phyloP scores from a whole-genome alignment of 1,140 invertebrate species.

The Plodia interpunctella region DNA sequence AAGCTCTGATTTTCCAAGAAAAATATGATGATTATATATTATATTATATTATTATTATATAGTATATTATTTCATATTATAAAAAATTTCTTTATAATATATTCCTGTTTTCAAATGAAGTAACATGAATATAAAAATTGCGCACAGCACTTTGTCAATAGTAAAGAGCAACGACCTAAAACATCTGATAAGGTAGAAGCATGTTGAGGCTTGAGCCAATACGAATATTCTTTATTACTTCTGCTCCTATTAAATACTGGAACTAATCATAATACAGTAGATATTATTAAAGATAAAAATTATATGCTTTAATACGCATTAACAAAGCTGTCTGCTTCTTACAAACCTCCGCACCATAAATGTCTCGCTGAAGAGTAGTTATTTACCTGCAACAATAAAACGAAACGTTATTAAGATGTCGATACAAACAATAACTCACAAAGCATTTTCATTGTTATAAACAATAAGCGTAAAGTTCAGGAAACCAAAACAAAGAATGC shows the following conservation, averaged over 20 bases:
- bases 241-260: not conserved
- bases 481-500: slow-evolving; percentile 21
- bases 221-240: slow-evolving; percentile 2
- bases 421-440: slow-evolving; percentile 26
- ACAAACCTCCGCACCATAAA: not conserved
- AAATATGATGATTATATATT: too few species aligned
- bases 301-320: too few species aligned
- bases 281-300: not conserved
- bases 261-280: not conserved
- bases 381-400: slow-evolving; percentile 56
- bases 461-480: slow-evolving; percentile 42
- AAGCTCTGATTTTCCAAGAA: too few species aligned
- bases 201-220: not conserved
- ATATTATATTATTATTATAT: too few species aligned
- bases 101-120: not conserved
- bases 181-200: slow-evolving; percentile 25
- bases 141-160: not conserved
- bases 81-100: too few species aligned
- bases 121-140: not conserved
- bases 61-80: too few species aligned
- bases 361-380: slow-evolving; percentile 1
- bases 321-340: not conserved
- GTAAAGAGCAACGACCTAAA: slow-evolving; percentile 20
- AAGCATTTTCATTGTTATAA: slow-evolving; percentile 25
- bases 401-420: slow-evolving; percentile 34